Evolutionary conservation across 2,113 vertebrate species (phyloP).

Genomic region (Chrysochloris asiatica): DNA sequence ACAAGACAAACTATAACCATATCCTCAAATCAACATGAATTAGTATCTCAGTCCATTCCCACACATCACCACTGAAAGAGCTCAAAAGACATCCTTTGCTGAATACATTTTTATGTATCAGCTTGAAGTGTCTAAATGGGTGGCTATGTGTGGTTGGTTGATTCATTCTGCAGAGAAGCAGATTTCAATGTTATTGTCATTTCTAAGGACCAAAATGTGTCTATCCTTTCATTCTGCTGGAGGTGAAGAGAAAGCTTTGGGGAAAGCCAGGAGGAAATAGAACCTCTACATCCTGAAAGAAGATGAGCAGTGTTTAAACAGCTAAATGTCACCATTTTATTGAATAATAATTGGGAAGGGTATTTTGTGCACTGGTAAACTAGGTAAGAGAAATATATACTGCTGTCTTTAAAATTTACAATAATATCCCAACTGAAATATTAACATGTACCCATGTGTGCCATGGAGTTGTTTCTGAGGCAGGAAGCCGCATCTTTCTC

Average conservation of each 20-base stretch:
- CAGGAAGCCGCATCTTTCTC: too few species aligned
- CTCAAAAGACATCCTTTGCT: constrained; percentile 47
- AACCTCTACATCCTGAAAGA: neutral
- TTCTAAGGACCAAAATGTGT: neutral
- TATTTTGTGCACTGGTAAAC: constrained; percentile 1
- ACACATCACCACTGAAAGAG: constrained; percentile 34
- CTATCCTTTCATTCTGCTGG: neutral
- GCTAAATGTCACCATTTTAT: constrained; percentile 16
- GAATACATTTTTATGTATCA: constrained; percentile 40
- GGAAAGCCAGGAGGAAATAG: neutral
- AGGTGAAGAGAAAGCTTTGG: neutral
- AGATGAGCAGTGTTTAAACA: neutral
- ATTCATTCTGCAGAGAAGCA: constrained; percentile 59
- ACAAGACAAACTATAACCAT: constrained; percentile 46
- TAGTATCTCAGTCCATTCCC: constrained; percentile 44
- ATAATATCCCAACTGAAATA: neutral
- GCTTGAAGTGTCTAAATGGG: constrained; percentile 59
- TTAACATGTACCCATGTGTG: neutral
- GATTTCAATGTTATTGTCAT: neutral
- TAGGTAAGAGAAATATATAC: neutral
- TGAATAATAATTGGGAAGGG: neutral
- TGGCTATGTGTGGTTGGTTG: constrained; percentile 49
- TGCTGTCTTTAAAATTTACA: neutral
- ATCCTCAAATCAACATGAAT: neutral
- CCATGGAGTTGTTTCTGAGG: too few species aligned